phyloP scores from a whole-genome alignment of 2,888 invertebrate species.

The Phania funesta region DNA sequence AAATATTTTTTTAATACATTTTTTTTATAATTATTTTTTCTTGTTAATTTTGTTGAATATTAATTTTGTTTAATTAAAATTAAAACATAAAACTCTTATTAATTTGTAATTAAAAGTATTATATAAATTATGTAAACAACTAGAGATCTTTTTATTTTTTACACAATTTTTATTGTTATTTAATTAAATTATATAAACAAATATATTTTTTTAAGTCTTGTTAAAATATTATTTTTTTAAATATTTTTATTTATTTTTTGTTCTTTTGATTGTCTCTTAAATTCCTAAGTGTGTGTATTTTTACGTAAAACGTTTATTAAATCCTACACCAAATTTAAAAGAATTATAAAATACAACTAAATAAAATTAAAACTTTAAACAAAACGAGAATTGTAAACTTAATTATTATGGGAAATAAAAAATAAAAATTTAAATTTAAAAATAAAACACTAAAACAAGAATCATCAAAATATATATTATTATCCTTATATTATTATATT shows the following conservation, averaged over 20 bases:
- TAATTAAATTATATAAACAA: neutral
- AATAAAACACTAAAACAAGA: constrained; percentile 46
- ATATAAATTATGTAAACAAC: constrained; percentile 17
- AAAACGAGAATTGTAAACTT: constrained; percentile 58
- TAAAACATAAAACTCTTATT: neutral
- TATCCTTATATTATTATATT: constrained; percentile 66
- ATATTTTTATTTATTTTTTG: constrained; percentile 10
- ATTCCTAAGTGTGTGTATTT: constrained; percentile 57
- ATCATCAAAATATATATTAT: constrained; percentile 62
- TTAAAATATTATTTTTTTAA: constrained; percentile 1
- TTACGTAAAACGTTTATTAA: constrained; percentile 67
- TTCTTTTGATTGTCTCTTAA: constrained; percentile 4
- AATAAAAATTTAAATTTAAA: constrained; percentile 24
- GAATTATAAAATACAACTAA: constrained; percentile 56
- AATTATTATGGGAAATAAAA: constrained; percentile 55
- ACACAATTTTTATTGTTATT: neutral
- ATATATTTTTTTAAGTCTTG: constrained; percentile 5
- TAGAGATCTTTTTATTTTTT: neutral
- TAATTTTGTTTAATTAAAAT: neutral
- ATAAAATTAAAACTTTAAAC: constrained; percentile 26
- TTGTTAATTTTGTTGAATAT: constrained; percentile 19
- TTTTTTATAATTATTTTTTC: neutral
- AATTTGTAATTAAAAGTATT: constrained; percentile 36
- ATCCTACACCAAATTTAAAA: constrained; percentile 64
- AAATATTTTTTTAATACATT: neutral